phyloP scores from a whole-genome alignment of 1,140 invertebrate genomes.

The Helicoverpa armigera region DNA sequence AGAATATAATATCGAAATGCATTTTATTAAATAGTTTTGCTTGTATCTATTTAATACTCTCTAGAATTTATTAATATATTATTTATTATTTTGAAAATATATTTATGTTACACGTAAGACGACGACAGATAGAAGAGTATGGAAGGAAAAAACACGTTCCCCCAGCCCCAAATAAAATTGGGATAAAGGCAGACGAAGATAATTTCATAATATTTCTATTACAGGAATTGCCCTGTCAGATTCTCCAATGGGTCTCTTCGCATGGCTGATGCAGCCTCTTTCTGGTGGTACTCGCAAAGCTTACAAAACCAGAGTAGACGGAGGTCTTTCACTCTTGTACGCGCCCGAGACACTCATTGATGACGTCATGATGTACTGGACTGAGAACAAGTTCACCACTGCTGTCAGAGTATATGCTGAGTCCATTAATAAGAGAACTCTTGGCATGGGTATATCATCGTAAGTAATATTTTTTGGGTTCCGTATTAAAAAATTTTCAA shows the following conservation, averaged over 20 bases:
- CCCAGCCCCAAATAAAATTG: no score
- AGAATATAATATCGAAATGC: background rate
- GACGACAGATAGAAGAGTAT: no score
- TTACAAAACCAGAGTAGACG: constrained; percentile 88
- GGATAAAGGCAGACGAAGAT: background rate
- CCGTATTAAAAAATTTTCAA: background rate
- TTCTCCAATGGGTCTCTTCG: constrained; percentile 91
- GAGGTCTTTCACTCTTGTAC: constrained; percentile 87
- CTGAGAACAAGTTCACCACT: background rate
- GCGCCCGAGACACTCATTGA: constrained; percentile 92
- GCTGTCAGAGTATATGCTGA: background rate
- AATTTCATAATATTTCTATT: constrained; percentile 48
- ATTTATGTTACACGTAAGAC: no score
- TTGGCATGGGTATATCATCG: background rate
- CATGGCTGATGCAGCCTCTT: constrained; percentile 95
- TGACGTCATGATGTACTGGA: constrained; percentile 65
- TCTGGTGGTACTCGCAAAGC: constrained; percentile 89
- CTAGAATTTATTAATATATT: no score
- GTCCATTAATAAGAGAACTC: background rate
- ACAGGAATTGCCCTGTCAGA: constrained; percentile 87
- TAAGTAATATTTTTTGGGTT: background rate
- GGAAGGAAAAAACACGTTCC: no score
- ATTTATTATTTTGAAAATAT: no score
- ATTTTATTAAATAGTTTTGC: background rate
- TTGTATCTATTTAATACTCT: no score